Percentiles rank a stretch among this genome's conserved stretches.
Conservation (phyloP, 2,888 invertebrate species). For the Tigriopus californicus region DNA sequence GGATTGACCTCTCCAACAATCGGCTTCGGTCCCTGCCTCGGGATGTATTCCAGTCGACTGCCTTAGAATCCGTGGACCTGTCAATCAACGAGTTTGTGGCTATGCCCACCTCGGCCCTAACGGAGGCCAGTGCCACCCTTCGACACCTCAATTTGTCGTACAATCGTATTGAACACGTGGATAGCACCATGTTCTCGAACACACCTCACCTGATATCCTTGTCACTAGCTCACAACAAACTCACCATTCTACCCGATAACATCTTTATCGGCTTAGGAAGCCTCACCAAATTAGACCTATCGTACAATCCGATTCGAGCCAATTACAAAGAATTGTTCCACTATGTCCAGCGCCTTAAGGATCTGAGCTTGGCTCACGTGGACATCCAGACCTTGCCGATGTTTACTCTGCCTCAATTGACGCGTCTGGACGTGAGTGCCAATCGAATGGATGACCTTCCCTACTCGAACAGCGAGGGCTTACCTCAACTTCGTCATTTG, state of each 20-base stretch:
- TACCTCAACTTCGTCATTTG: constrained; percentile 41
- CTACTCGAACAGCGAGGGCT: constrained; percentile 41
- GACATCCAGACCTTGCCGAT: constrained; percentile 57
- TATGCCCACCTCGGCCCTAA: constrained; percentile 48
- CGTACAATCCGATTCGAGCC: constrained; percentile 57
- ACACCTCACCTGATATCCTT: constrained; percentile 56
- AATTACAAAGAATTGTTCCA: constrained; percentile 72
- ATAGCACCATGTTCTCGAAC: constrained; percentile 66
- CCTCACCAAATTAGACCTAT: constrained; percentile 51
- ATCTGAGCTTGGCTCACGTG: constrained; percentile 53
- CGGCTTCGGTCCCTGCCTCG: constrained; percentile 22
- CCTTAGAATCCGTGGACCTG: constrained; percentile 23
- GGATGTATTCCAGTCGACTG: constrained; percentile 23
- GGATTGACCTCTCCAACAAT: constrained; percentile 23
- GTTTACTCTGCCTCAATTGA: constrained; percentile 49
- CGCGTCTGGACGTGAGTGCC: constrained; percentile 55
- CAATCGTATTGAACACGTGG: constrained; percentile 65
- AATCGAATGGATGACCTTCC: constrained; percentile 53
- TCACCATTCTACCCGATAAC: constrained; percentile 68
- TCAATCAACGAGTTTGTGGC: constrained; percentile 23
- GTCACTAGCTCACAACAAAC: constrained; percentile 56
- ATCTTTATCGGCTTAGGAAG: constrained; percentile 63
- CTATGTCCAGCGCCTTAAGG: constrained; percentile 58
- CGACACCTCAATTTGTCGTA: constrained; percentile 54
- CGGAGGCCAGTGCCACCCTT: constrained; percentile 57